Conservation (phyloP, 2,888 invertebrate genomes). For the Schizaphis graminum region DNA sequence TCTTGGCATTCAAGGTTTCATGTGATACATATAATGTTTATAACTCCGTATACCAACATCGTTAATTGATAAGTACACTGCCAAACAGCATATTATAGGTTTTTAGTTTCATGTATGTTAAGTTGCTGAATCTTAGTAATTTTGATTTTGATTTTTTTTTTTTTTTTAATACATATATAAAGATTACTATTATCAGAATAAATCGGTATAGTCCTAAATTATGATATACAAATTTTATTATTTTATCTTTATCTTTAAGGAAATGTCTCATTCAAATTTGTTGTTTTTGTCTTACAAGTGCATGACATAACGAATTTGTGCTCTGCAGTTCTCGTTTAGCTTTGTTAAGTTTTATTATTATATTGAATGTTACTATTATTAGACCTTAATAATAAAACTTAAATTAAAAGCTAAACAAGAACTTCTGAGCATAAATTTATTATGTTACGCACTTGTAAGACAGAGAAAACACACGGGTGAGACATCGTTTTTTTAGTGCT, state of each 20-base stretch:
- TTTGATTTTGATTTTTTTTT: background rate
- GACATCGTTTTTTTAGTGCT: background rate
- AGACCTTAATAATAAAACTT: too few species aligned
- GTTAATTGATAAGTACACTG: constrained; percentile 7
- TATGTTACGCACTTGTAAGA: too few species aligned
- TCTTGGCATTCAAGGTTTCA: background rate
- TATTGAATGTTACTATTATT: too few species aligned
- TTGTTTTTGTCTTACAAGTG: too few species aligned
- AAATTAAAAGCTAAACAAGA: too few species aligned
- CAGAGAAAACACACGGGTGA: background rate
- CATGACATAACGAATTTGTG: too few species aligned
- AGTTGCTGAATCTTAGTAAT: background rate
- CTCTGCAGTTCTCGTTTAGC: too few species aligned
- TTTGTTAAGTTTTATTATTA: too few species aligned
- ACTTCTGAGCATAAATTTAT: too few species aligned
- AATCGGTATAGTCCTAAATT: background rate
- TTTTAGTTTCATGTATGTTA: background rate
- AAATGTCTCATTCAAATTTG: background rate
- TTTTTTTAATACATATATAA: background rate
- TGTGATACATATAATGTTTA: background rate
- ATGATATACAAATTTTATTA: background rate
- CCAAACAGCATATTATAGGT: background rate
- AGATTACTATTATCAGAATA: background rate
- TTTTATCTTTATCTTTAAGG: background rate
- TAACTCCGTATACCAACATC: background rate